These are phyloP conservation scores for Rana temporaria DNA, from an alignment of 2,113 vertebrate species.

Conservation along the genomic window DNA sequence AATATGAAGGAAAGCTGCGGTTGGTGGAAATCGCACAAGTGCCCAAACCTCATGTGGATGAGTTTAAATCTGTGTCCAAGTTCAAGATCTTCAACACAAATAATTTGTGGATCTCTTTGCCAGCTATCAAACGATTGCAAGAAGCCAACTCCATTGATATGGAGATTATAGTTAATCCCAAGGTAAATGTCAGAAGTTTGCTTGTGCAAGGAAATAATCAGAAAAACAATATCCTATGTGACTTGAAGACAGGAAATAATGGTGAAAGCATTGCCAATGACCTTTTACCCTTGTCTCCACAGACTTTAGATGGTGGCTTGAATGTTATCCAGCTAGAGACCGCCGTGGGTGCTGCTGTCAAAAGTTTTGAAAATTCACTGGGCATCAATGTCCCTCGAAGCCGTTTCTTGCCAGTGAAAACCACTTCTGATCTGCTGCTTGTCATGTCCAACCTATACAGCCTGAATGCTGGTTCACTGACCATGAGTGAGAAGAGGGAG, in stretches of 20 bases:
- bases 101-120: constrained; percentile 94
- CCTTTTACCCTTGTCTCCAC: constrained; percentile 9
- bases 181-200: constrained; percentile 72
- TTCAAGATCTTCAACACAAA: constrained; percentile 99
- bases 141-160: constrained; percentile 91
- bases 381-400: constrained; percentile 97
- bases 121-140: constrained; percentile 93
- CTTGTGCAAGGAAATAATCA: not conserved
- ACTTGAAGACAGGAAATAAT: not conserved
- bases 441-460: constrained; percentile 99
- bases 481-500: constrained; percentile 95
- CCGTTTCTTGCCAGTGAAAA: constrained; percentile 97
- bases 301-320: constrained; percentile 95
- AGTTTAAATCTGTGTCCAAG: constrained; percentile 97
- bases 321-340: constrained; percentile 98
- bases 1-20: constrained; percentile 94
- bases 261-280: too few species aligned
- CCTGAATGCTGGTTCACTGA: constrained; percentile 93
- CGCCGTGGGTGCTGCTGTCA: constrained; percentile 95
- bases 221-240: not conserved
- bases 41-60: constrained; percentile 94
- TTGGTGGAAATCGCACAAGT: constrained; percentile 98
- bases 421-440: constrained; percentile 94
- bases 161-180: constrained; percentile 98
- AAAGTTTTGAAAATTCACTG: constrained; percentile 95